phyloP scores from a whole-genome alignment of 2,888 invertebrate species.

The Lycaena phlaeas region DNA sequence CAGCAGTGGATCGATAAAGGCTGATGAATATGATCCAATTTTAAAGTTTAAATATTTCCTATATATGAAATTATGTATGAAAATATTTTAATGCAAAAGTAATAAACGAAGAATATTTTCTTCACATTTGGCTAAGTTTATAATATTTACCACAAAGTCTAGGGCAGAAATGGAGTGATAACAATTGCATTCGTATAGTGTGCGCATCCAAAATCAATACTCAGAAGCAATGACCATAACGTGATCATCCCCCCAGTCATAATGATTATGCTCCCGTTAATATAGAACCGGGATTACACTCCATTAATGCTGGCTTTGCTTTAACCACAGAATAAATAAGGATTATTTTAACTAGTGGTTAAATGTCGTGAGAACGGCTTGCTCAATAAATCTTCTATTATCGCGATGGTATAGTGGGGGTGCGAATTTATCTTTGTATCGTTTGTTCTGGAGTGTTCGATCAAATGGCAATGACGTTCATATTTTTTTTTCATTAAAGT shows the following conservation, averaged over 20 bases:
- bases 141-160: no score
- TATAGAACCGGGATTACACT: slow-evolving; percentile 54
- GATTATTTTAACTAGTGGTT: slow-evolving; percentile 50
- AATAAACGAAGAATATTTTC: no score
- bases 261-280: slow-evolving; percentile 55
- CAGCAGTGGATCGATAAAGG: no score
- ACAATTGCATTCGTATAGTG: not conserved
- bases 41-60: no score
- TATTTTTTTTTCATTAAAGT: no score
- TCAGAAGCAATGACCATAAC: slow-evolving; percentile 10
- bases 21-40: no score
- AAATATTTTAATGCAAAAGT: no score
- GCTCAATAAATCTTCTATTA: slow-evolving; percentile 27
- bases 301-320: slow-evolving; percentile 53
- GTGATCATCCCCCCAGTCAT: slow-evolving; percentile 33
- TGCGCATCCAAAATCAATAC: slow-evolving; percentile 10
- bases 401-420: slow-evolving; percentile 12
- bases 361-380: slow-evolving; percentile 57
- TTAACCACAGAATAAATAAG: slow-evolving; percentile 63
- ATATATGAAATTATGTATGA: no score
- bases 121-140: no score
- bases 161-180: no score
- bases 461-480: not conserved
- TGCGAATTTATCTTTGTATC: slow-evolving; percentile 4
- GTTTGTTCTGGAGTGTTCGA: not conserved